A percentile compares a stretch with the other conserved stretches of the same genome.
Evolutionary conservation across 2,888 invertebrate genomes (phyloP).

Genomic region (Scaeva pyrastri): DNA sequence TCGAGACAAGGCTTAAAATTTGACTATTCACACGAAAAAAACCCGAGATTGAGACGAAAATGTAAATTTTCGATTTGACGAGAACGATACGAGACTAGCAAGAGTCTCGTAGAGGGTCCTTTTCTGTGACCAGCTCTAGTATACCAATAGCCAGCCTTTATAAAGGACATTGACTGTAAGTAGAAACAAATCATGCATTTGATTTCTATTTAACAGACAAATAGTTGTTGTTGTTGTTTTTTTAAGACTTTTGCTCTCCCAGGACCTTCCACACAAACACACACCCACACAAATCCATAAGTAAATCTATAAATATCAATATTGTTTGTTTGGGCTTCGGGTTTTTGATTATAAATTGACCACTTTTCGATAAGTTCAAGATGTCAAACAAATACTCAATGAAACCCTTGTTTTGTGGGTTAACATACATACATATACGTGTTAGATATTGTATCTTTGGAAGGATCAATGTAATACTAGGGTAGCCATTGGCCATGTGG

Average conservation of each 20-base stretch:
- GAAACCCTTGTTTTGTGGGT: neutral
- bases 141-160: too few species aligned
- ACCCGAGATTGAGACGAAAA: too few species aligned
- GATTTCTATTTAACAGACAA: neutral
- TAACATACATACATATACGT: neutral
- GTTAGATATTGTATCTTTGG: too few species aligned
- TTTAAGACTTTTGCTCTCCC: too few species aligned
- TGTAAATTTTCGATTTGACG: too few species aligned
- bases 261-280: neutral
- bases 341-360: slow-evolving; percentile 14
- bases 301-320: neutral
- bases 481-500: neutral
- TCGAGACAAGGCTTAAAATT: too few species aligned
- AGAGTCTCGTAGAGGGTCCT: too few species aligned
- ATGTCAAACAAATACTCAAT: slow-evolving; percentile 11
- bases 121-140: too few species aligned
- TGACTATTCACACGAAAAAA: too few species aligned
- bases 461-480: neutral
- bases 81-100: too few species aligned
- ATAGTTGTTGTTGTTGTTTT: neutral
- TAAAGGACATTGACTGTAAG: neutral
- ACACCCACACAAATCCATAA: neutral
- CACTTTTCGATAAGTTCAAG: slow-evolving; percentile 2
- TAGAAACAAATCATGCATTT: neutral
- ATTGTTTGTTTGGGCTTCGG: slow-evolving; percentile 7